Evolutionary conservation across 2,797 vertebrate genomes (phyloP).

Genomic region (Salmo trutta): DNA sequence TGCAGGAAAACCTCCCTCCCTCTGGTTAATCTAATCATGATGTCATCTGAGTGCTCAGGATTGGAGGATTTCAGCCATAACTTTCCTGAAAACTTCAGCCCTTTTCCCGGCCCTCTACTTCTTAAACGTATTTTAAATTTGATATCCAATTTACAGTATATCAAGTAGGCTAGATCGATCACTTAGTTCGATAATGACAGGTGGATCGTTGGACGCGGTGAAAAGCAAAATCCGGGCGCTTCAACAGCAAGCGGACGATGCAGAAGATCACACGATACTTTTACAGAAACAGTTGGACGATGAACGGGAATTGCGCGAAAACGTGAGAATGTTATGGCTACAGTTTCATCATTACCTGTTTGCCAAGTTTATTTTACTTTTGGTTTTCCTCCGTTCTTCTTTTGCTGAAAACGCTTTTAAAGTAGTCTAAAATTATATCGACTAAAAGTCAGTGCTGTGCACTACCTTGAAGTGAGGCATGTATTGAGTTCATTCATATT

Average conservation of each 20-base stretch:
- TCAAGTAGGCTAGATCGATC: no score
- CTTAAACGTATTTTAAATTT: conserved; percentile 30
- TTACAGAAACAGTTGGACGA: conserved; percentile 84
- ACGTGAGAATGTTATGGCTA: conserved; percentile 79
- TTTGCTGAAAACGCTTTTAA: no score
- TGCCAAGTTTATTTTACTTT: no score
- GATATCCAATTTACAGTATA: not conserved
- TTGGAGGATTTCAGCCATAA: conserved; percentile 73
- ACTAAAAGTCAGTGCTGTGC: no score
- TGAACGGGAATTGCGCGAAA: conserved; percentile 86
- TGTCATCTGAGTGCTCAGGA: conserved; percentile 72
- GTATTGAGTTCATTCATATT: no score
- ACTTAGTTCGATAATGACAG: conserved; percentile 3
- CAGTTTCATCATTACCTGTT: no score
- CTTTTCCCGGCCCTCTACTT: conserved; percentile 55
- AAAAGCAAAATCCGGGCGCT: conserved; percentile 92
- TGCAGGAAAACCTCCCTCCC: conserved; percentile 58
- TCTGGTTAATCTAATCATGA: conserved; percentile 60
- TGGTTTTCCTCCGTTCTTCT: no score
- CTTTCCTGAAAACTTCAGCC: conserved; percentile 73
- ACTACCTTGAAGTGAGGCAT: no score
- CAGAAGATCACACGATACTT: conserved; percentile 83
- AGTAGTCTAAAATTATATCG: no score
- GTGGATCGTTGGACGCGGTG: conserved; percentile 77
- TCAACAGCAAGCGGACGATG: conserved; percentile 89